These are phyloP conservation scores for Tineola bisselliella DNA, from an alignment of 2,888 invertebrate genomes.

Conservation along the genomic window DNA sequence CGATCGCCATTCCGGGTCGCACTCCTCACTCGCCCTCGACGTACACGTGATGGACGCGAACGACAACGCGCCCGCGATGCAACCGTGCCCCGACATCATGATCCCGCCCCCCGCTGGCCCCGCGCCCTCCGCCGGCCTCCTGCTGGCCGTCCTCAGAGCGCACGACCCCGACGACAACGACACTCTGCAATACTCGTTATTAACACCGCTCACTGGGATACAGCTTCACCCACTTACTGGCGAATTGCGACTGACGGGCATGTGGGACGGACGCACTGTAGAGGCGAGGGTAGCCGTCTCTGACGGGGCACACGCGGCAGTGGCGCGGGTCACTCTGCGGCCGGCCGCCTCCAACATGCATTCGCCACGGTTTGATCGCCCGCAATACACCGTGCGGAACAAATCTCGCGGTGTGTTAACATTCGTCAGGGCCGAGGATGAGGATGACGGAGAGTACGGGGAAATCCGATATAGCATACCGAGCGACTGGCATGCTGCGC, in stretches of 20 bases:
- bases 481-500: conserved; percentile 76
- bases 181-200: conserved; percentile 65
- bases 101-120: conserved; percentile 75
- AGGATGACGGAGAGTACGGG: conserved; percentile 82
- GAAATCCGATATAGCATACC: conserved; percentile 80
- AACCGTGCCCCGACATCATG: conserved; percentile 80
- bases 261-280: conserved; percentile 28
- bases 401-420: conserved; percentile 79
- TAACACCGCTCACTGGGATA: conserved; percentile 81
- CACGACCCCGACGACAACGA: conserved; percentile 88
- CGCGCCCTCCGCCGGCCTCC: conserved; percentile 68
- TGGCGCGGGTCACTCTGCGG: conserved; percentile 82
- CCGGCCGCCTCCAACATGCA: conserved; percentile 81
- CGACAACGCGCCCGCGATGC: conserved; percentile 92
- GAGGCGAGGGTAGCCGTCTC: conserved; percentile 91
- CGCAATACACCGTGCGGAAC: conserved; percentile 81
- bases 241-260: conserved; percentile 46
- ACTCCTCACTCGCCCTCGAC: conserved; percentile 86
- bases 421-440: conserved; percentile 79
- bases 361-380: conserved; percentile 81
- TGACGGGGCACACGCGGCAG: conserved; percentile 94
- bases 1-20: conserved; percentile 73
- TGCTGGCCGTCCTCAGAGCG: conserved; percentile 82
- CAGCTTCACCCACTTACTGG: conserved; percentile 67
- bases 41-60: conserved; percentile 84